A percentile compares a stretch with the other conserved stretches of the same genome.
These are phyloP conservation scores for Upupa epops DNA, from an alignment of 2,113 vertebrate species.

Conservation along the genomic window DNA sequence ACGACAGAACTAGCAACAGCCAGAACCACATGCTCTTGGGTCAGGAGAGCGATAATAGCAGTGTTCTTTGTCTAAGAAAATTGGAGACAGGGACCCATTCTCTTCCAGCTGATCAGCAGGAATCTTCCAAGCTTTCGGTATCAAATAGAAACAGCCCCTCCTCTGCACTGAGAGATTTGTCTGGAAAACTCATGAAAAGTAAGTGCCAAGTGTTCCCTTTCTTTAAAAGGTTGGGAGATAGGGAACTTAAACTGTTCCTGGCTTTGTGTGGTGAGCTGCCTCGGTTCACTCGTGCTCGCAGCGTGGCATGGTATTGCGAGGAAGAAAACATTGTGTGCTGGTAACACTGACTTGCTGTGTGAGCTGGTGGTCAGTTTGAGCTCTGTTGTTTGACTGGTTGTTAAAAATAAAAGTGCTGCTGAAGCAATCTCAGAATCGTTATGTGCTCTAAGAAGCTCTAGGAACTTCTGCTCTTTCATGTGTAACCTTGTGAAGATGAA, in stretches of 20 bases:
- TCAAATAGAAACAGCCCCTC: constrained; percentile 80
- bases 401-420: not conserved
- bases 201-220: constrained; percentile 68
- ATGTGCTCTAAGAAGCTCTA: not conserved
- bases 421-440: not conserved
- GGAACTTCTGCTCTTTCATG: not conserved
- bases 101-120: constrained; percentile 60
- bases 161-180: constrained; percentile 85
- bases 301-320: not conserved
- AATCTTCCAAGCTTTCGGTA: constrained; percentile 79
- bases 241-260: not conserved
- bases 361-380: not conserved
- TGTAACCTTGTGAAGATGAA: not conserved
- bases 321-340: not conserved
- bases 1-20: constrained; percentile 36
- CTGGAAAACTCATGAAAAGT: constrained; percentile 96
- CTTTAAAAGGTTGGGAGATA: not conserved
- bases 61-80: constrained; percentile 40
- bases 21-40: constrained; percentile 64
- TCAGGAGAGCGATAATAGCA: constrained; percentile 43
- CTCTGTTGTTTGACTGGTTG: not conserved
- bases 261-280: not conserved
- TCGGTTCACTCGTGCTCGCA: accelerated
- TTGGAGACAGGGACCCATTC: constrained; percentile 60
- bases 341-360: not conserved